phyloP scores from a whole-genome alignment of 92 coral and sea anemone species.

The Muricea muricata region DNA sequence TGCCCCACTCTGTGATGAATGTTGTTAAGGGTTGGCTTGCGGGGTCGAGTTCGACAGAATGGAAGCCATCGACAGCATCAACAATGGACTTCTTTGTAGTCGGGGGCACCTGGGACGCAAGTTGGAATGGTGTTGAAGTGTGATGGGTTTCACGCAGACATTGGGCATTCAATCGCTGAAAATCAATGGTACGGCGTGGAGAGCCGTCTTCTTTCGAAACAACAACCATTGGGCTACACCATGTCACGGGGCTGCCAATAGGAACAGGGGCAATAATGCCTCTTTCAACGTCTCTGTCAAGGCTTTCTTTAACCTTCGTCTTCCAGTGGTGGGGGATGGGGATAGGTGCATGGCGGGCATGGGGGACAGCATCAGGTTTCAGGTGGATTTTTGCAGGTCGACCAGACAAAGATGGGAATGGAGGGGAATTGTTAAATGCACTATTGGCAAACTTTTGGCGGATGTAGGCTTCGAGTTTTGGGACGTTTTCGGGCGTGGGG shows the following conservation, averaged over 20 bases:
- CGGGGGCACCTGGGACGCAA: constrained; percentile 16
- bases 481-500: constrained; percentile 17
- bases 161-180: constrained; percentile 18
- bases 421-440: constrained; percentile 20
- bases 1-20: constrained; percentile 15
- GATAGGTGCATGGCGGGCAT: constrained; percentile 21
- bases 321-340: constrained; percentile 33
- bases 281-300: not conserved
- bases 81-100: constrained; percentile 9
- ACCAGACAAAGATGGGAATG: constrained; percentile 21
- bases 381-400: constrained; percentile 20
- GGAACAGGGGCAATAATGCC: constrained; percentile 7
- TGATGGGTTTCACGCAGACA: constrained; percentile 1
- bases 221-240: constrained; percentile 23
- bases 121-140: constrained; percentile 24
- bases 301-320: not conserved
- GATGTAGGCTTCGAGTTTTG: constrained; percentile 29
- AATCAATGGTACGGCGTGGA: constrained; percentile 20
- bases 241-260: constrained; percentile 9
- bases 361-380: not conserved
- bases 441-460: not conserved
- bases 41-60: not conserved
- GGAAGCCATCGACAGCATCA: constrained; percentile 13
- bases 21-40: constrained; percentile 14
- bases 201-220: constrained; percentile 10